Percentiles rank a stretch among this genome's conserved stretches.
phyloP scores from a whole-genome alignment of 2,888 invertebrate species.

The Aphodius granarius region DNA sequence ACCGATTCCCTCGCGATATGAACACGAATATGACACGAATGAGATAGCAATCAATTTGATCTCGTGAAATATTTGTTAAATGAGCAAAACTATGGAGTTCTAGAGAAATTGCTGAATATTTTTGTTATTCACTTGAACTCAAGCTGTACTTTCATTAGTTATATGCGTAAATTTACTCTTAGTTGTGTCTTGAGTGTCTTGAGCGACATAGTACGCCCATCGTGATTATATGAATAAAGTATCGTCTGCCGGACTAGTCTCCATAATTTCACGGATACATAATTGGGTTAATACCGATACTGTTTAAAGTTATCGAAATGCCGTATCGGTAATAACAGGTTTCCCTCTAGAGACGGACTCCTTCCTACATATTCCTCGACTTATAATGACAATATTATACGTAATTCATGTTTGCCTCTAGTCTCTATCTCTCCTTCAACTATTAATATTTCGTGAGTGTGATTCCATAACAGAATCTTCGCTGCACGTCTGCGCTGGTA shows the following conservation, averaged over 20 bases:
- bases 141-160: too few relatives aligned
- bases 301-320: slow-evolving; percentile 30
- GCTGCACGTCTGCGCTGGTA: background rate
- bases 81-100: too few relatives aligned
- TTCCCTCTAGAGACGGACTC: background rate
- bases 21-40: background rate
- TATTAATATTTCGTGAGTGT: background rate
- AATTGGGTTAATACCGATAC: slow-evolving; percentile 29
- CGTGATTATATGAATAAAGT: background rate
- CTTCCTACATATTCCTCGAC: background rate
- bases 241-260: background rate
- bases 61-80: background rate
- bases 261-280: slow-evolving; percentile 21
- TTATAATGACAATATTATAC: slow-evolving; percentile 12
- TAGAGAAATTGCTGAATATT: too few relatives aligned
- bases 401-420: slow-evolving; percentile 9
- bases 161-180: too few relatives aligned
- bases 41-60: background rate
- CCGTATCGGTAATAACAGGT: slow-evolving; percentile 21
- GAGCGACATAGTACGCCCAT: background rate
- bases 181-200: too few relatives aligned
- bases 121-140: too few relatives aligned
- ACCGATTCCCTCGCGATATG: background rate
- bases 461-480: background rate
- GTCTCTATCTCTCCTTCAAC: background rate